Conservation (phyloP, 2,113 vertebrate genomes). For the Chloroceryle aenea region DNA sequence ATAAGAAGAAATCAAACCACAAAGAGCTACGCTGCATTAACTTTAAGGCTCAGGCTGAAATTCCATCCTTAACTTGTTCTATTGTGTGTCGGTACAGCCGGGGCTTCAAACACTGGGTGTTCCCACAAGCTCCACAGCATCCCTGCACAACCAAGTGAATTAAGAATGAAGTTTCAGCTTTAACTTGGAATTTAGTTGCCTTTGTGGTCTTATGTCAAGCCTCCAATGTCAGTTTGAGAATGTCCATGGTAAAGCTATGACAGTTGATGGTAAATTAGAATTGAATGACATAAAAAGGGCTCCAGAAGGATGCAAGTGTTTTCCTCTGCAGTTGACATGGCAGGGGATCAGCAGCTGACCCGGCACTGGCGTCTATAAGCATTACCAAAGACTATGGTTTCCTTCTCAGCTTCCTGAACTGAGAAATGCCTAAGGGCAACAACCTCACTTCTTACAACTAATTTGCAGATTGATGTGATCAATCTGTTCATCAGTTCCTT, state of each 20-base stretch:
- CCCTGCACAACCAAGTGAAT: background rate
- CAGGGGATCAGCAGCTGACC: background rate
- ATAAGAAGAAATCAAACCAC: constrained; percentile 6
- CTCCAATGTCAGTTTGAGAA: background rate
- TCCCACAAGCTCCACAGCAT: background rate
- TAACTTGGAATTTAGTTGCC: background rate
- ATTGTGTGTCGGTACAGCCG: background rate
- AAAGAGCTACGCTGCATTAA: background rate
- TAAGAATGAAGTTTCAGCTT: constrained; percentile 14
- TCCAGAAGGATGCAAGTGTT: background rate
- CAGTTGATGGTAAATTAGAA: background rate
- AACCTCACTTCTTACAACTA: background rate
- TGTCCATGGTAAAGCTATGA: background rate
- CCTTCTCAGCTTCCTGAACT: background rate
- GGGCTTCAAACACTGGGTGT: background rate
- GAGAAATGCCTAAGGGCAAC: background rate
- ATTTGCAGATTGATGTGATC: background rate
- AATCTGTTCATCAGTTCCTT: background rate
- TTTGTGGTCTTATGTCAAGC: constrained; percentile 16
- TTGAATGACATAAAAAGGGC: constrained; percentile 8
- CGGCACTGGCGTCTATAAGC: background rate
- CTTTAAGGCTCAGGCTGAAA: background rate
- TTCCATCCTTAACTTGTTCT: constrained; percentile 25
- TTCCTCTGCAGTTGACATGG: background rate
- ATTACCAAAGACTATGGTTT: background rate